phyloP scores from a whole-genome alignment of 2,797 vertebrate species.

The Phyllotis vaccarum region DNA sequence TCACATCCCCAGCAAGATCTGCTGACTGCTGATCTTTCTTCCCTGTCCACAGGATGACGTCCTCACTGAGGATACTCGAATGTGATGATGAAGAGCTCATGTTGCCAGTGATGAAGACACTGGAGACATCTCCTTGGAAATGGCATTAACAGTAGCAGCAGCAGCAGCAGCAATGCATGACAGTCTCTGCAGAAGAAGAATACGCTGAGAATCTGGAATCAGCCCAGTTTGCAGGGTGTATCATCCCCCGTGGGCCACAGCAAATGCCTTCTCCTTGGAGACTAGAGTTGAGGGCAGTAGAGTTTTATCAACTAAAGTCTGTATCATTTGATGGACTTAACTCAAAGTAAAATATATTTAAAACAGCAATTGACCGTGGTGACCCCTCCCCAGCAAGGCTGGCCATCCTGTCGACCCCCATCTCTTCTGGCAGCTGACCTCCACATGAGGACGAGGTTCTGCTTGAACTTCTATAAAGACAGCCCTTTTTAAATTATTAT shows the following conservation, averaged over 20 bases:
- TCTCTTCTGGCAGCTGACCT: constrained; percentile 47
- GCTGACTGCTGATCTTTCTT: neutral
- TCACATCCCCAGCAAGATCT: neutral
- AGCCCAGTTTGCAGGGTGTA: neutral
- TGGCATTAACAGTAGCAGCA: neutral
- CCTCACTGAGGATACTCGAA: constrained; percentile 70
- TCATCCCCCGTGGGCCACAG: neutral
- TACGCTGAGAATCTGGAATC: neutral
- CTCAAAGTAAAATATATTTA: constrained; percentile 26
- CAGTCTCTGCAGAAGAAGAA: neutral
- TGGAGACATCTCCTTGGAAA: constrained; percentile 62
- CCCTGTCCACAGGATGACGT: constrained; percentile 67
- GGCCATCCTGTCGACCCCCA: neutral
- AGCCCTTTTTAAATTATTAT: constrained; percentile 71
- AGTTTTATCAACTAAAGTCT: constrained; percentile 39
- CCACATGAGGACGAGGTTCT: constrained; percentile 8
- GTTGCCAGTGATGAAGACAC: constrained; percentile 53
- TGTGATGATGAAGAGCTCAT: constrained; percentile 62
- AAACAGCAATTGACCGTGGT: constrained; percentile 2
- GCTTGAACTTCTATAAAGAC: constrained; percentile 44
- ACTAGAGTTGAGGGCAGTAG: neutral
- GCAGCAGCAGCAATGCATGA: constrained; percentile 17
- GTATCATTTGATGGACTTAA: neutral
- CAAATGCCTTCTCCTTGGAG: neutral
- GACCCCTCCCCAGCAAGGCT: neutral